Evolutionary conservation across 2,113 vertebrate species (phyloP), one percentile per base, ranked within the genome.

Genomic region (Bujurquina vittata): DNA sequence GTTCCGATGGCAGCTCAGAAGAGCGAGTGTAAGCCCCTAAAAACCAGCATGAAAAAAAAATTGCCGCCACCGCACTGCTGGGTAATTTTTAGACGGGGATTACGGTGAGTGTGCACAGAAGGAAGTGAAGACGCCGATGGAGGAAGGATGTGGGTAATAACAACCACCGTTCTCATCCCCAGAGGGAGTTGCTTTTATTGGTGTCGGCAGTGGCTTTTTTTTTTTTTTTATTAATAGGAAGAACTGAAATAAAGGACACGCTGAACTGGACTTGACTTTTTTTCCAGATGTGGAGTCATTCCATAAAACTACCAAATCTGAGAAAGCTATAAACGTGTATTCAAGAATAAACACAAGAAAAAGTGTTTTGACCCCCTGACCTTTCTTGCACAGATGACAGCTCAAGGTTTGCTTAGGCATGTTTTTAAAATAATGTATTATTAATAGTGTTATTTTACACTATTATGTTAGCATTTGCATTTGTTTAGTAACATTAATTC

Each of bases 11-110:
- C 93, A 93, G 90, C 85, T 92, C 56, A 9, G 40, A 84, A 90
- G 91, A 90, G 88, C 62, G 17, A 74, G 37, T 84, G 20, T 92
- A 94, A 93, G 89, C 89, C 88, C 88, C 75, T 84, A 80, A 82
- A 93, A 89, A 86, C 60, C 75, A 8, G 23, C 84, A 85, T 85
- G 83, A 91, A 90, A 35, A 35, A 35, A 37, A 37, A 91, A 91
- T 49, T 80, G 84, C 91, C 75, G 65, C 80, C 85, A 20, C 84
- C 23, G 54, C 79, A 76, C 81, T 46, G 54, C 63, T 33, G 80
- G 88, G 89, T 90, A 81, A 92, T 91, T 94, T 91, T 94, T 94
- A 92, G 91, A 92, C 86, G 56, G 61, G 93, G 94, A 94, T 96
- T 95, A 94, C 1, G 23, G 40, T 57, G 87, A 92, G 93, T 94